Evolutionary conservation across 2,888 invertebrate species (phyloP).

Genomic region (Coelinius sp.): DNA sequence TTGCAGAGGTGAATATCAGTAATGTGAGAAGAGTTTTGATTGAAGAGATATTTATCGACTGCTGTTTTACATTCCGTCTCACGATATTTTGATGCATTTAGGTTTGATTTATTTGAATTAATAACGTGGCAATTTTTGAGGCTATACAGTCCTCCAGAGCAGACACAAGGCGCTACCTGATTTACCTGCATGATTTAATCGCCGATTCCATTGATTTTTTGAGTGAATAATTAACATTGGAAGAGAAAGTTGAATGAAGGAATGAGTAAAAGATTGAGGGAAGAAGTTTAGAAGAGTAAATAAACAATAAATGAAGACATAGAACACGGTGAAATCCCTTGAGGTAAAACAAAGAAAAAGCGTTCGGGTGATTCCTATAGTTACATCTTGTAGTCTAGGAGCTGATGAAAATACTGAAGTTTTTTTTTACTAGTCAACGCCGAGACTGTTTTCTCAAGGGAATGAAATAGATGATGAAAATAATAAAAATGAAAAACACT

Average conservation of each 20-base stretch:
- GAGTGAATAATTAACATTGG: neutral
- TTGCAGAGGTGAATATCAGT: conserved; percentile 27
- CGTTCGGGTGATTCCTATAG: conserved; percentile 7
- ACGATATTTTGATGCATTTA: conserved; percentile 15
- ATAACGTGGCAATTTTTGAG: neutral
- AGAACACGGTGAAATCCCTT: neutral
- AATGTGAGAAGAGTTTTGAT: neutral
- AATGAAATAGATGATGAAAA: neutral
- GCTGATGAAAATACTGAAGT: neutral
- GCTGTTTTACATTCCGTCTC: conserved; percentile 26
- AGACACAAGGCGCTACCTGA: conserved; percentile 12
- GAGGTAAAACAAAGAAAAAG: neutral
- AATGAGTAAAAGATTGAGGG: neutral
- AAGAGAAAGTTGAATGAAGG: neutral
- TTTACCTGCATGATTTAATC: conserved; percentile 13
- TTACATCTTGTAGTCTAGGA: neutral
- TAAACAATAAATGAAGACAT: neutral
- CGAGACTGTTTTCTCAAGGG: conserved; percentile 13
- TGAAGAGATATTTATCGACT: conserved; percentile 25
- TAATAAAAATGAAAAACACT: neutral
- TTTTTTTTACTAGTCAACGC: conserved; percentile 12
- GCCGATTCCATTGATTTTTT: neutral
- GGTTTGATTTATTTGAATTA: neutral
- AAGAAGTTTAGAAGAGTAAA: neutral
- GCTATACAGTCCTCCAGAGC: neutral